Base-by-base conservation (phyloP, 2,797 vertebrate genomes). In the Orientallactaga sibirica region DNA sequence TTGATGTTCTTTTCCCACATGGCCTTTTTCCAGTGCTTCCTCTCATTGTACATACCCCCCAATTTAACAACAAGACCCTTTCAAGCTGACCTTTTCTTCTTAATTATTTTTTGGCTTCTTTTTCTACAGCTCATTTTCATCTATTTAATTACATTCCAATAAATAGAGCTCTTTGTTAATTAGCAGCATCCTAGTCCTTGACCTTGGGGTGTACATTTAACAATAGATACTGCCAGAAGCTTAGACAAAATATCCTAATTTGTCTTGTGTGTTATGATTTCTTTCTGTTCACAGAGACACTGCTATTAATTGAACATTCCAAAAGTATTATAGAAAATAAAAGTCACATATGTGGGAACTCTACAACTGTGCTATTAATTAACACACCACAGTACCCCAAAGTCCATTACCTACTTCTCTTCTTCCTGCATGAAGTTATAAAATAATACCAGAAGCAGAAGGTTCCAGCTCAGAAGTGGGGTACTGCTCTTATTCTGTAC, bases 141-240 rank as follows among this genome's bases (percentile, higher is more conserved):
- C 71, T 75, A 74, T 48, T 83, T 92, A 94, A 95, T 92, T 94
- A 33, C 15, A 92, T 78, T 83, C 37, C 75, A 86, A 33, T 88
- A 84, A 86, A 71, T 48, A 86, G 78, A 41, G 12, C 25, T 87
- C 33, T 86, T 86, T 95, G 71, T 93, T 95, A 82, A 92, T 94
- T 92, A 95, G 41, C 4, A 6, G 27, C 14, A 52, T 84, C 76
- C 37, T 78, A 37, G 73, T 88, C 52, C 73, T 94, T 94, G 91
- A 90, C 79, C 43, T 93, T 77, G 41, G 20, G 18, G 29, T 93
- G 18, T 74, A 20, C 61, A 37, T n/a, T 1, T 61, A 74, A 85
- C 19, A 88, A 55, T n/a, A 94, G 83, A 88, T 11, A 70, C 11
- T 70, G 22, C 37, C 70, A 90, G 33, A 4, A 78, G 78, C 52